Percentiles rank a stretch among this genome's conserved stretches.
These are phyloP conservation scores for Lepidochrysops patricia DNA, from an alignment of 2,888 invertebrate genomes.

Conservation along the genomic window DNA sequence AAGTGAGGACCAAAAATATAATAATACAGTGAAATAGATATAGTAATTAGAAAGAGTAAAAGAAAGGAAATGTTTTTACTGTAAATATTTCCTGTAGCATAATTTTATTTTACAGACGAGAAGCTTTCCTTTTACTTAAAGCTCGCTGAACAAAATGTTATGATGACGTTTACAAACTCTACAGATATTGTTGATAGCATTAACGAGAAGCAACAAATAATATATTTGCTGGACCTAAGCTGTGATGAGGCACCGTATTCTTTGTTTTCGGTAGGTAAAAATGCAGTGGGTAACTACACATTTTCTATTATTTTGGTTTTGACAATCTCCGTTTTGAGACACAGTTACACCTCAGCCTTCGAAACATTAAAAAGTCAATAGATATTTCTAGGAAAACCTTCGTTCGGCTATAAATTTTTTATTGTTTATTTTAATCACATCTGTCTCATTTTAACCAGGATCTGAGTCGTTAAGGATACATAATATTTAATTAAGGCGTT, in stretches of 20 bases:
- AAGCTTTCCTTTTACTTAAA: not conserved
- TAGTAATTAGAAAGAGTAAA: not conserved
- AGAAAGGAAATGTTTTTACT: no score
- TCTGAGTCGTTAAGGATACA: not conserved
- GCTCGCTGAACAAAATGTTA: not conserved
- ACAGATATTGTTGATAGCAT: not conserved
- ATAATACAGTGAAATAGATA: not conserved
- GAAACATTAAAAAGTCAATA: not conserved
- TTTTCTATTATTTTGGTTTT: not conserved
- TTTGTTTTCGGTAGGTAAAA: not conserved
- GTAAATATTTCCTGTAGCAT: no score
- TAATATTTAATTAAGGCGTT: not conserved
- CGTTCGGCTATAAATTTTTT: not conserved
- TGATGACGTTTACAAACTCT: not conserved
- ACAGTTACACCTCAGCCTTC: not conserved
- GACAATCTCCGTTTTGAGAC: no score
- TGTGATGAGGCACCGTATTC: not conserved
- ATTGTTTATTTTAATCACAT: not conserved
- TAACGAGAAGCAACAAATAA: not conserved
- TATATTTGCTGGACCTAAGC: not conserved
- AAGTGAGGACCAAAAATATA: conserved; percentile 13
- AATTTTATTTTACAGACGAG: not conserved
- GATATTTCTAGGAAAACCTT: not conserved
- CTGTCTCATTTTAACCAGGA: not conserved
- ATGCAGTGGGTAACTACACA: not conserved